These are phyloP conservation scores for Arrhopalites spinosus DNA, from an alignment of 2,888 invertebrate species.

Conservation along the genomic window DNA sequence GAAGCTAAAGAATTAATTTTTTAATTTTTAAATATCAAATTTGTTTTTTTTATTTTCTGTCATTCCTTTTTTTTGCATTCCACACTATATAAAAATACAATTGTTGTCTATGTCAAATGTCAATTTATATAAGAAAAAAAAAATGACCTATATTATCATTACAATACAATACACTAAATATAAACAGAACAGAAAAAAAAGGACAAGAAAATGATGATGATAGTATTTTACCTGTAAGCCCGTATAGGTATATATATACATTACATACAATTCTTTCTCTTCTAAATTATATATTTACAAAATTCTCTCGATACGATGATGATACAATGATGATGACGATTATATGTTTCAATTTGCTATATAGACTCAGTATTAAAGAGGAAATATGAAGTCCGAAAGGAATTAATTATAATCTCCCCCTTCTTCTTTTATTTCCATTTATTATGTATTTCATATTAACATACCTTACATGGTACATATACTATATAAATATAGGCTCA, in stretches of 20 bases:
- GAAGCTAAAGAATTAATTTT: too few relatives aligned
- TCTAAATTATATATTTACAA: slow-evolving; percentile 28
- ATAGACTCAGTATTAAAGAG: slow-evolving; percentile 54
- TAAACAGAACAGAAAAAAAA: neutral
- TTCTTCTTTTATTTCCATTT: slow-evolving; percentile 11
- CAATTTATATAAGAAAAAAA: too few relatives aligned
- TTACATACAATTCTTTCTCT: neutral
- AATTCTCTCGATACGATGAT: slow-evolving; percentile 8
- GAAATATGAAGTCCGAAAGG: slow-evolving; percentile 44
- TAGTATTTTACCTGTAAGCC: too few relatives aligned
- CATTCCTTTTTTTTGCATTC: too few relatives aligned
- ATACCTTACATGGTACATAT: too few relatives aligned
- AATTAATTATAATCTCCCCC: neutral
- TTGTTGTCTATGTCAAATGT: too few relatives aligned
- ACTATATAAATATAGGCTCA: slow-evolving; percentile 10
- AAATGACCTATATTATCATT: too few relatives aligned
- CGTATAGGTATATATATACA: neutral
- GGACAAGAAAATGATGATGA: neutral
- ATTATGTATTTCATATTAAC: slow-evolving; percentile 6
- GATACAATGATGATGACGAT: slow-evolving; percentile 21
- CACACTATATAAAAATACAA: too few relatives aligned
- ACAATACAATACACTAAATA: too few relatives aligned
- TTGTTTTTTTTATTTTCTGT: too few relatives aligned
- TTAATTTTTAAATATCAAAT: too few relatives aligned
- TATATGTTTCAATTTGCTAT: slow-evolving; percentile 46